These are phyloP conservation scores for Coecobrya sp. DNA, from an alignment of 2,888 invertebrate genomes.

Conservation along the genomic window DNA sequence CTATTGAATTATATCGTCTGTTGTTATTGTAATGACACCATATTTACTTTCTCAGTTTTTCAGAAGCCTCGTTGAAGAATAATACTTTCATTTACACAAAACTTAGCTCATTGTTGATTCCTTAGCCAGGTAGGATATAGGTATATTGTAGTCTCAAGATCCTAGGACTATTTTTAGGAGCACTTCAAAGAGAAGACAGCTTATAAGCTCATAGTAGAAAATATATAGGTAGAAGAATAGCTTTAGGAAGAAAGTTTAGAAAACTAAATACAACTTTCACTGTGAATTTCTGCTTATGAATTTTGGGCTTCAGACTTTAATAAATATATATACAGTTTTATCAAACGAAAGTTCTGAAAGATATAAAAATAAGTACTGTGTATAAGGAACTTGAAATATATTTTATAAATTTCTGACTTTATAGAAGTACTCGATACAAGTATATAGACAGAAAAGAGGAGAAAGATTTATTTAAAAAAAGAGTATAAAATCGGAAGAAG, in stretches of 20 bases:
- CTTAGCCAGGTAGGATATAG: neutral
- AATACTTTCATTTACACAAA: neutral
- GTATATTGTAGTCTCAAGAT: too few relatives aligned
- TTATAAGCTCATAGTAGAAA: neutral
- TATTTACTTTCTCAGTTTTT: neutral
- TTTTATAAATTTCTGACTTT: slow-evolving; percentile 25
- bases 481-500: slow-evolving; percentile 10
- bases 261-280: neutral
- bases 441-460: neutral
- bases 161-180: too few relatives aligned
- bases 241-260: neutral
- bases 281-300: neutral
- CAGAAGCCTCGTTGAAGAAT: neutral
- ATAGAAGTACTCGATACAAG: neutral
- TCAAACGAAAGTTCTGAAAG: neutral
- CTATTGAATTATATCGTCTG: neutral
- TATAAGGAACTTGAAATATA: slow-evolving; percentile 15
- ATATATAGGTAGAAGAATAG: neutral
- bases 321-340: neutral
- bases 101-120: neutral
- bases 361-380: neutral
- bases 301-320: slow-evolving; percentile 1
- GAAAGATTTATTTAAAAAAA: neutral
- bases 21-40: neutral
- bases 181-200: neutral